These are phyloP conservation scores for Meloidogyne hapla DNA, from an alignment of 1,140 invertebrate species.

Conservation along the genomic window DNA sequence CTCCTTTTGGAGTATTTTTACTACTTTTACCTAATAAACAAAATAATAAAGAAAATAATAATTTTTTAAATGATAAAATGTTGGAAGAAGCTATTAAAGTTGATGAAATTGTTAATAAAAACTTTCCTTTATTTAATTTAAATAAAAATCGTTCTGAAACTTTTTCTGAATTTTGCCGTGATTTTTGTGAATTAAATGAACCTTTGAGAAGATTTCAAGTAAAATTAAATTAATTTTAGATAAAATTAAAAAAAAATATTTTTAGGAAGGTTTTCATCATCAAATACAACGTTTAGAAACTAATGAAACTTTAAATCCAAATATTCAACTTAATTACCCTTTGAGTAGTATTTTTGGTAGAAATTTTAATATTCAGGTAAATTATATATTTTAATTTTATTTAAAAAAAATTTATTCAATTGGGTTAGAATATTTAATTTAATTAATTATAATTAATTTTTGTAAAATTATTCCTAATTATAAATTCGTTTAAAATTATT, in stretches of 20 bases:
- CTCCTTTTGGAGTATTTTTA: conserved; percentile 34
- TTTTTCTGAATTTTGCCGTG: conserved; percentile 42
- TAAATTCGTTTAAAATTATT: too few relatives aligned
- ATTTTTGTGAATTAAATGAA: conserved; percentile 47
- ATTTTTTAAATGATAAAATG: conserved; percentile 29
- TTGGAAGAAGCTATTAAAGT: conserved; percentile 33
- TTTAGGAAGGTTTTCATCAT: conserved; percentile 37
- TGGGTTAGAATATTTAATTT: too few relatives aligned
- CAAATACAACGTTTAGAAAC: conserved; percentile 22
- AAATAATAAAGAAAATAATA: conserved; percentile 14
- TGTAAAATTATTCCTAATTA: too few relatives aligned
- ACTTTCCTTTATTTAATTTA: conserved; percentile 36
- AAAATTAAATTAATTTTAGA: conserved; percentile 7
- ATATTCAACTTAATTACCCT: conserved; percentile 30
- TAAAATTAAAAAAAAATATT: conserved; percentile 13
- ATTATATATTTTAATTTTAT: neutral
- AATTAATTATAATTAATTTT: too few relatives aligned
- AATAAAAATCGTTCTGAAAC: conserved; percentile 32
- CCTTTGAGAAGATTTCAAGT: conserved; percentile 40
- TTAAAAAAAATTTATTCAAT: too few relatives aligned
- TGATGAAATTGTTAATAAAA: conserved; percentile 37
- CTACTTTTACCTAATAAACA: conserved; percentile 22
- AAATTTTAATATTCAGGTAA: conserved; percentile 36
- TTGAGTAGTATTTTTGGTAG: conserved; percentile 36
- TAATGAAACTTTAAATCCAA: conserved; percentile 25